Evolutionary conservation across 2,113 vertebrate species (phyloP).

Genomic region (Macrotis lagotis): DNA sequence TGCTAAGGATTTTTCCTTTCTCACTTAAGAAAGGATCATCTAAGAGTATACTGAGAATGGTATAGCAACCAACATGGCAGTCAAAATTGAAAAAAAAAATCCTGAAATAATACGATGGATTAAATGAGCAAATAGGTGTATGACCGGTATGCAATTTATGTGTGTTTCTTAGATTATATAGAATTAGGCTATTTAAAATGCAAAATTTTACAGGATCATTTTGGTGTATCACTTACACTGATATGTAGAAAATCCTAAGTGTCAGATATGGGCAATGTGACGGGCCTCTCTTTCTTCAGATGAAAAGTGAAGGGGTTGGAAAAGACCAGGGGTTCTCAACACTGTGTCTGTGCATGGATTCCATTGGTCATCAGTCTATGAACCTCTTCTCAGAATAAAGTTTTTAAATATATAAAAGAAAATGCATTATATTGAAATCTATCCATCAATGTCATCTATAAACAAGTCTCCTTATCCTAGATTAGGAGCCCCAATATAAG

Average conservation of each 20-base stretch:
- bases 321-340: background rate
- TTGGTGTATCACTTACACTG: too few relatives aligned
- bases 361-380: background rate
- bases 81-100: conserved; percentile 16
- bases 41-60: background rate
- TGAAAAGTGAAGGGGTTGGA: background rate
- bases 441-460: background rate
- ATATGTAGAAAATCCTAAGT: background rate
- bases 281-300: background rate
- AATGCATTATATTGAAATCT: background rate
- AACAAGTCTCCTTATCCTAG: background rate
- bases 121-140: background rate
- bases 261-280: background rate
- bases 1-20: background rate
- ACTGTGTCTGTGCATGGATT: background rate
- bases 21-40: background rate
- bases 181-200: background rate
- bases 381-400: background rate
- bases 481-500: background rate
- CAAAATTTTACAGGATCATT: background rate
- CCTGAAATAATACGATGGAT: background rate
- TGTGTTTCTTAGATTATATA: background rate
- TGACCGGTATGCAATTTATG: background rate
- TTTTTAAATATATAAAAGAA: background rate
- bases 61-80: background rate